Percentiles rank a stretch among this genome's conserved stretches.
These are phyloP conservation scores for Bactericera cockerelli DNA, from an alignment of 1,140 invertebrate genomes.

Conservation along the genomic window DNA sequence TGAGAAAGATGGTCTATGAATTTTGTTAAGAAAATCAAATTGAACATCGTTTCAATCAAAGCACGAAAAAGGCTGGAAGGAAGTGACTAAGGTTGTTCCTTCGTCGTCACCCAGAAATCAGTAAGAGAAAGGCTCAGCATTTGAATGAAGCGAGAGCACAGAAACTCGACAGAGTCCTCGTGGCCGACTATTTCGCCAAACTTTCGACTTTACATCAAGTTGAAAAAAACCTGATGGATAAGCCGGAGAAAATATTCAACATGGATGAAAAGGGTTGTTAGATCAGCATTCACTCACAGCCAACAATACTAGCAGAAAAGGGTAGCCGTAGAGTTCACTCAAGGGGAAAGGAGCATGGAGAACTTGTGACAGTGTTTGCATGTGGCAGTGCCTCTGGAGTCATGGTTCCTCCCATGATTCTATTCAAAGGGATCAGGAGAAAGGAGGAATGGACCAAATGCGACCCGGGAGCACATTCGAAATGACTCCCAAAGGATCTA, in stretches of 20 bases:
- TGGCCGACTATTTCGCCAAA: slow-evolving; percentile 26
- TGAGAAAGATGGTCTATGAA: slow-evolving; percentile 4
- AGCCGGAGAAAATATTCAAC: slow-evolving; percentile 28
- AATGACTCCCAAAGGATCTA: slow-evolving; percentile 27
- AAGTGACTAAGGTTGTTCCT: slow-evolving; percentile 12
- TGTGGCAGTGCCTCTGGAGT: slow-evolving; percentile 28
- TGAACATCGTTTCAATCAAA: slow-evolving; percentile 1
- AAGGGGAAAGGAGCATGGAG: slow-evolving; percentile 26
- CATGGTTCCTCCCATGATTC: slow-evolving; percentile 27
- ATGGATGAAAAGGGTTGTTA: slow-evolving; percentile 31
- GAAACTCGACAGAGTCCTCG: slow-evolving; percentile 27
- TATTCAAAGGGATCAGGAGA: slow-evolving; percentile 28
- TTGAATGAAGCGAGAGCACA: slow-evolving; percentile 26
- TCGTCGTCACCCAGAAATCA: slow-evolving; percentile 20
- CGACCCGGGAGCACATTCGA: slow-evolving; percentile 21
- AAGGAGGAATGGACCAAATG: slow-evolving; percentile 26
- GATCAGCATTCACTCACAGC: slow-evolving; percentile 26
- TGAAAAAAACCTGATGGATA: slow-evolving; percentile 21
- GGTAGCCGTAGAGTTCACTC: slow-evolving; percentile 28
- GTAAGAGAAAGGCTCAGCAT: slow-evolving; percentile 24
- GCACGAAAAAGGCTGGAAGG: not conserved
- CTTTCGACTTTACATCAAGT: slow-evolving; percentile 22
- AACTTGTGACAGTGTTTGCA: slow-evolving; percentile 29
- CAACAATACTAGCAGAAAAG: slow-evolving; percentile 26
- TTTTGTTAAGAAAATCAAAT: slow-evolving; percentile 10